phyloP scores from a whole-genome alignment of 1,140 invertebrate species.

The Drosophila trapezifrons region DNA sequence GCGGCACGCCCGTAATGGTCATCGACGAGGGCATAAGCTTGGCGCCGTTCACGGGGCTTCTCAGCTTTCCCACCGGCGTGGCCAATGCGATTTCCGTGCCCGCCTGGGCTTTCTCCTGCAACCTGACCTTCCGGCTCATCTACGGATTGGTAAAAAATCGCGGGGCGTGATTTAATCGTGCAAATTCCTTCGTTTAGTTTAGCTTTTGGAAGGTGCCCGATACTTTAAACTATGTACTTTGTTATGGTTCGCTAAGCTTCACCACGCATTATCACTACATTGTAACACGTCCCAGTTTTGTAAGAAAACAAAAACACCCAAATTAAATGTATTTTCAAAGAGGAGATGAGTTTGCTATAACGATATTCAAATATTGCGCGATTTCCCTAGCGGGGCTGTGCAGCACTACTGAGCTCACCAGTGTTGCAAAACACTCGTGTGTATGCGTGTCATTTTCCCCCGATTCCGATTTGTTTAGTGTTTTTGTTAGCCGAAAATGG shows the following conservation, averaged over 20 bases:
- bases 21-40: conserved; percentile 67
- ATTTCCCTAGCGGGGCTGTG: no score
- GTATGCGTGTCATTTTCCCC: conserved; percentile 55
- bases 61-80: conserved; percentile 78
- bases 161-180: conserved; percentile 22
- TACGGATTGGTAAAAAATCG: conserved; percentile 57
- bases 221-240: conserved; percentile 32
- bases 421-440: conserved; percentile 18
- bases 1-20: conserved; percentile 64
- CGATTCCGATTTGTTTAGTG: conserved; percentile 24
- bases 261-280: conserved; percentile 33
- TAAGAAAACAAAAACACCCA: conserved; percentile 12
- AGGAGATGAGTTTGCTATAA: background rate
- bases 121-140: conserved; percentile 66
- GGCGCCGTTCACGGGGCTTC: conserved; percentile 59
- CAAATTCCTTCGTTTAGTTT: conserved; percentile 23
- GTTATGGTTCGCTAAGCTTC: conserved; percentile 50
- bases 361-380: conserved; percentile 20
- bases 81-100: conserved; percentile 76
- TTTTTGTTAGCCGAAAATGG: conserved; percentile 53
- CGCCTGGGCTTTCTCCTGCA: conserved; percentile 75
- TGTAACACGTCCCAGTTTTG: conserved; percentile 48
- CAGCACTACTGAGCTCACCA: background rate
- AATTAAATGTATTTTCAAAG: conserved; percentile 41
- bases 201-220: conserved; percentile 19